Base-by-base conservation (phyloP, 2,888 invertebrate genomes). In the Pandemis corylana region DNA sequence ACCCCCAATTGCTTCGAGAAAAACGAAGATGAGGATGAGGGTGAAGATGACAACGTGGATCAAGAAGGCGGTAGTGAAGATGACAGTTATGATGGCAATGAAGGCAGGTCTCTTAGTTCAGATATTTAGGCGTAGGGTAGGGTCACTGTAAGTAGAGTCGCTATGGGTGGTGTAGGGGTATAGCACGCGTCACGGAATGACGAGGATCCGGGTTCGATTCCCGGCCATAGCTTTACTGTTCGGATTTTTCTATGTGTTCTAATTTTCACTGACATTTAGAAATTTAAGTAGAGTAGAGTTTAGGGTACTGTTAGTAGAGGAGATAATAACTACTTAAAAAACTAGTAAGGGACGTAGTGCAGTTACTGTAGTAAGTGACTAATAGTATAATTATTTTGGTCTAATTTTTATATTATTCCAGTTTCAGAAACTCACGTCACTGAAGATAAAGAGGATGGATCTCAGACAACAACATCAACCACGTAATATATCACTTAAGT, bases 1-100 rank as follows among this genome's bases (percentile, higher is more conserved):
- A 87, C 84, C 0, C 81, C 84, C 1, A 80, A 82, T 12, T 88
- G 89, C 76, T 64, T 76, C 0, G 75, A 79, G 1, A 84, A 84
- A 41, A 62, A 68, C 0, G 64, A 78, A 3, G 72, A 74, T 7
- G 78, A 78, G 15, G 72, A 74, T 7, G 78, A 78, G 15, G 81
- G 80, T 67, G 68, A 62, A 0, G 53, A 36, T 36, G n/a, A 36
- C 13, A 15, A 46, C 12, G 71, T 20, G 36, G 41, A 41, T 10
- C 7, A 44, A n/a, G 62, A 62, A 10, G 53, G 46, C 1, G 51
- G 10, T 28, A 20, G 28, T 20, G 49, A 59, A 46, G 36, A 68
- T 7, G n/a, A 49, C 28, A 44, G 9, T 20, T 3, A 15, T 5
- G 71, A 36, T 46, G 10, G 36, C 41, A 49, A 13, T 13, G 42